Base-by-base conservation (phyloP, 2,888 invertebrate genomes). In the Allacma fusca region DNA sequence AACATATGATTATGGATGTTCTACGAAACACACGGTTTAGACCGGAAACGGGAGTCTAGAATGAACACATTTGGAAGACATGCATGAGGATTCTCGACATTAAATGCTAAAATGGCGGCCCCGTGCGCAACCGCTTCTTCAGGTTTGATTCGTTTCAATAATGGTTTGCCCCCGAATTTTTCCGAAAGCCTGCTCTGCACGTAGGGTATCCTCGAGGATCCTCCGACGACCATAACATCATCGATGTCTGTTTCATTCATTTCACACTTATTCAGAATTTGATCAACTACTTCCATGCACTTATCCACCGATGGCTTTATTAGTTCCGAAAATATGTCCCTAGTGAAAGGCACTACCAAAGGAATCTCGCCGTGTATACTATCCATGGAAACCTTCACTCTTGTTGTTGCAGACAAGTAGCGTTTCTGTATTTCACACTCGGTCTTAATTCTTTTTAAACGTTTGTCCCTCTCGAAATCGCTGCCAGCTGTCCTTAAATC, bases 361-460 rank as follows among this genome's bases (percentile, higher is more conserved):
- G 34, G 40, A 1, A 16, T 19, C 0, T 50, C 70, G 1, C 68
- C 50, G n/a, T 50, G n/a, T 13, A 79, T 70, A n/a, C 23, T 43
- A n/a, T 74, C 76, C 1, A 78, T 24, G 5, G 0, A 0, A 0
- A 79, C 40, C 4, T 19, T n/a, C 0, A 62, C 71, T 0, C 13
- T n/a, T 19, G 9, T 43, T 4, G 71, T 72, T 12, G 68, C 21
- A 0, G 80, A 40, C 50, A 81, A 50, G 9, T 24, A 50, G 9
- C 43, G 68, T 76, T 81, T 81, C 16, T 24, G 34, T 0, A 28
- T 43, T 21, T 81, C 81, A 40, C 81, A 79, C 12, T 80, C 40
- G 0, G 9, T 40, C 23, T 76, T 77, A 0, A 81, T n/a, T 7
- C 79, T 44, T 7, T 57, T 72, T 19, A 80, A 34, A 16, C 40